Evolutionary conservation across 2,888 invertebrate species (phyloP), one percentile per base, ranked within the genome.

Genomic region (Gortyna flavago): DNA sequence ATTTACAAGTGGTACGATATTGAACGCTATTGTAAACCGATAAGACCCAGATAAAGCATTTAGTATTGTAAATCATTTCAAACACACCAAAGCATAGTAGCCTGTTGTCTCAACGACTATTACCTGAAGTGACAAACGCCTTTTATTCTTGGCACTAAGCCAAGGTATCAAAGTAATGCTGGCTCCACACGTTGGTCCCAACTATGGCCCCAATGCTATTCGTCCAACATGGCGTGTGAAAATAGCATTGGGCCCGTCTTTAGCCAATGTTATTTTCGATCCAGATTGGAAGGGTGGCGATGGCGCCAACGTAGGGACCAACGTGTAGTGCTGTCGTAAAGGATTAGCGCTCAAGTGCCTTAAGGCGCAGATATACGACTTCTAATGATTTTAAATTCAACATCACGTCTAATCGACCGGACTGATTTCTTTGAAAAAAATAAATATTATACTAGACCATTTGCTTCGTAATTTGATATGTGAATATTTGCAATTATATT

Each of bases 51-150:
- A 5, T 38, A 16, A 35, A 18, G n/a, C 25, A 25, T 44, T 41
- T 1, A 2, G 11, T 2, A 35, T 25, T 18, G 11, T 59, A 8
- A 66, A 80, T 72, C 7, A 16, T 48, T 16, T 4, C 1, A 29
- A 57, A 44, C 29, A 6, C 21, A 72, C 21, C 6, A 5, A 4
- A 41, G 6, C 44, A 25, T 44, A 44, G n/a, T 1, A n/a, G 1
- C 9, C 8, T n/a, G 32, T 65, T 48, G 44, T 75, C 41, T 59
- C 57, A 59, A 25, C 29, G 16, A 25, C 57, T 59, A 59, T 75
- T 66, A 77, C 66, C 66, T 79, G 77, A 41, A 68, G 38, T 68
- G 67, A 77, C 38, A 57, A 83, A 83, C 25, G 41, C 8, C 41
- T 57, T 59, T 9, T 38, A 0, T 41, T 57, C 9, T 16, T 83